Base-by-base conservation (phyloP, 1,140 invertebrate genomes). In the Monomorium pharaonis region DNA sequence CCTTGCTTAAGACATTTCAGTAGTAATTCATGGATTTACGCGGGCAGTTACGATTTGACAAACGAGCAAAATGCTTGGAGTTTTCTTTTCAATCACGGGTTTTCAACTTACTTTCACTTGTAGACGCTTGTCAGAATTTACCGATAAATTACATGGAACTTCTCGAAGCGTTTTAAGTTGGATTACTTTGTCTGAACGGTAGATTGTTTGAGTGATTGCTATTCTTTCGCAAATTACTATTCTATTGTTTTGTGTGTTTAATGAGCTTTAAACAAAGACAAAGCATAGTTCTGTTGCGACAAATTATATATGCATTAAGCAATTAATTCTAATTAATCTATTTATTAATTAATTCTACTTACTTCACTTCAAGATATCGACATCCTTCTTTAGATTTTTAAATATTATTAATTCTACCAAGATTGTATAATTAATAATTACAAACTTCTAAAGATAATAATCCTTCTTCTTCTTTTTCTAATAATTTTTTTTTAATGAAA, bases 151-250 rank as follows among this genome's bases (percentile, higher is more conserved):
- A 47, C 78, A 58, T 1, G 27, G 37, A 78, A 63, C 42, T 77
- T 77, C 56, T 56, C 78, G 24, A 44, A 58, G 51, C 24, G n/a
- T 74, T 74, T 74, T 47, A 74, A 81, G 51, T 74, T 83, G 67
- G 42, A 83, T 83, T 74, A 74, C 67, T 58, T 83, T 70, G 63
- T 70, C 18, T 33, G 51, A 70, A 24, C 27, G 24, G 44, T 44
- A 42, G 51, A 83, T 83, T 83, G 78, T 58, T 83, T 83, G 54
- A 83, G 18, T n/a, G 27, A 83, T 72, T 81, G 37, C 33, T 18
- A 51, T 58, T 83, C 51, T 72, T 37, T 74, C 9, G 37, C 27
- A 56, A 74, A 58, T 74, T 47, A 60, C 24, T 56, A 12, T 30
- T 24, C 49, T 27, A n/a, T 24, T 69, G 33, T 63, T 33, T 21